Evolutionary conservation across 2,888 invertebrate species (phyloP).

Genomic region (Vesta saturnalis): DNA sequence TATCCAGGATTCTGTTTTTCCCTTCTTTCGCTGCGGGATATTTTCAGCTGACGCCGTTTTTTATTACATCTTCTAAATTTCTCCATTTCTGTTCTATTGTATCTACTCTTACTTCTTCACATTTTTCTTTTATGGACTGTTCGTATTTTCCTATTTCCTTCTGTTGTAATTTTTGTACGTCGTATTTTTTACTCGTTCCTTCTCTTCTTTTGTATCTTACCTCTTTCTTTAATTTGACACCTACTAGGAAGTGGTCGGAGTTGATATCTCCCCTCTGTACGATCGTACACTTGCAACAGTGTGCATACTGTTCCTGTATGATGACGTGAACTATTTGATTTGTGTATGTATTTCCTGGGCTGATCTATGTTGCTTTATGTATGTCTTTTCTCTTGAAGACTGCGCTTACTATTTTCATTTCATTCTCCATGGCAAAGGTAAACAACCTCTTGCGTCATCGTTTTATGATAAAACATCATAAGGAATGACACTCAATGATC

Average conservation of each 20-base stretch:
- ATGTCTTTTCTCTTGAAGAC: neutral
- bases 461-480: too few species aligned
- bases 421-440: neutral
- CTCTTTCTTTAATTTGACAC: neutral
- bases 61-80: neutral
- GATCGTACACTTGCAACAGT: too few species aligned
- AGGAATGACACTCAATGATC: too few species aligned
- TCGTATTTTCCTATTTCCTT: neutral
- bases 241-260: neutral
- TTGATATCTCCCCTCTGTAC: neutral
- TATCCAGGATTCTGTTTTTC: neutral
- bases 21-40: neutral
- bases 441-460: too few species aligned
- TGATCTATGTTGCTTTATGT: neutral
- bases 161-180: neutral
- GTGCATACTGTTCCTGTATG: neutral
- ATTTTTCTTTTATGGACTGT: neutral
- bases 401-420: neutral
- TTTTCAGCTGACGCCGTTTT: neutral
- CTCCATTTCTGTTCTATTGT: neutral
- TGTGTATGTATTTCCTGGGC: neutral
- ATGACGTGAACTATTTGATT: too few species aligned
- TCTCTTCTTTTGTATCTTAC: neutral
- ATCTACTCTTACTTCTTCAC: neutral
- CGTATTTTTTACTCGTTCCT: neutral